These are phyloP conservation scores for Scophthalmus maximus DNA, from an alignment of 2,113 vertebrate genomes.

Conservation along the genomic window DNA sequence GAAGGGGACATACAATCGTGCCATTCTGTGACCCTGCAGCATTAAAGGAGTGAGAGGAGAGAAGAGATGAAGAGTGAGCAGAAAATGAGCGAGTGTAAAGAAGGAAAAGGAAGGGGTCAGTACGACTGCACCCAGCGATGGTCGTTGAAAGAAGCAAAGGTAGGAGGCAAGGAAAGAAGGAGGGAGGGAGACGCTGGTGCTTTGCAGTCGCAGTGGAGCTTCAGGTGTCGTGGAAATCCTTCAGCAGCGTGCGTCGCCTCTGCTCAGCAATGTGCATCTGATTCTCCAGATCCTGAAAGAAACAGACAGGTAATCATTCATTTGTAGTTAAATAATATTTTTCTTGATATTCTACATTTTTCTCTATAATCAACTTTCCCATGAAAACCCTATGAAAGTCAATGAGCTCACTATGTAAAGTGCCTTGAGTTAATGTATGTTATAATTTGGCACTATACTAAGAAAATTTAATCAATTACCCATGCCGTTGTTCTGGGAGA, in stretches of 20 bases:
- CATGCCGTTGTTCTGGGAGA: no score
- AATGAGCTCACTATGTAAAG: no score
- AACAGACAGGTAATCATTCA: not conserved
- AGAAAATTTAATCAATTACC: no score
- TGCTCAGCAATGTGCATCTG: slow-evolving; percentile 99
- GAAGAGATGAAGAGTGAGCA: slow-evolving; percentile 28
- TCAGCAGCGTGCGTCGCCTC: slow-evolving; percentile 97
- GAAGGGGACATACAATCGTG: slow-evolving; percentile 60
- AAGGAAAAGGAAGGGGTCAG: slow-evolving; percentile 27
- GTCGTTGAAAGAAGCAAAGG: slow-evolving; percentile 52
- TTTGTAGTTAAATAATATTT: no score
- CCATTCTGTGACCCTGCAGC: slow-evolving; percentile 75
- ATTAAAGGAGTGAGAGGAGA: slow-evolving; percentile 44
- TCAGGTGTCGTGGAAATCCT: slow-evolving; percentile 99
- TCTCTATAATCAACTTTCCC: no score
- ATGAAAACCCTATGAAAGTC: no score
- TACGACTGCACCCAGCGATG: slow-evolving; percentile 42
- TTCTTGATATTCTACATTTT: no score
- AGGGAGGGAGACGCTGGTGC: slow-evolving; percentile 69
- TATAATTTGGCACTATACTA: no score
- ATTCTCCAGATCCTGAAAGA: slow-evolving; percentile 94
- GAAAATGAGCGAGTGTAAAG: slow-evolving; percentile 35
- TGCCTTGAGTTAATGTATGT: no score
- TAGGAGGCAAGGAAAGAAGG: slow-evolving; percentile 7
- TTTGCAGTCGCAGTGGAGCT: slow-evolving; percentile 56